Base-by-base conservation (phyloP, 1,140 invertebrate genomes). In the Diorhabda sublineata region DNA sequence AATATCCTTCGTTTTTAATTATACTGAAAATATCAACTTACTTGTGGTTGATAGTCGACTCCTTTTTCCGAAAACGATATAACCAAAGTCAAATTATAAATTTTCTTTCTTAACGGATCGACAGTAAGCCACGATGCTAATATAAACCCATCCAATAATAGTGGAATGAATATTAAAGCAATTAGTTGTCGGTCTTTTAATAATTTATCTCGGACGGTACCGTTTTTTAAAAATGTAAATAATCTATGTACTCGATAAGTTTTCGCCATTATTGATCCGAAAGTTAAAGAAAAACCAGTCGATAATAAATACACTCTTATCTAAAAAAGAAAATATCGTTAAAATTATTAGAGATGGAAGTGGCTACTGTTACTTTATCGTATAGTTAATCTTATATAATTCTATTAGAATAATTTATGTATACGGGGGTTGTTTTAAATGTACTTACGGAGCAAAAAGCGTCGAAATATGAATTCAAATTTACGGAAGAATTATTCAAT, bases 241-340 rank as follows among this genome's bases (percentile, higher is more conserved):
- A 95, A 93, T 70, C 92, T 84, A 81, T 95, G 92, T 47, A 95
- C 92, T 65, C 93, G 82, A 79, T 94, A 95, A 0, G 93, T 95
- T 82, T 95, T 95, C 2, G 92, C 91, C 80, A 95, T 94, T 90
- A 95, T 94, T 5, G 92, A 93, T 42, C 93, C 93, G 77, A 95
- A 95, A 42, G 92, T 91, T 61, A 95, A 79, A 0, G 92, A 94
- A 80, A 94, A 95, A 43, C 92, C 93, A 47, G 91, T 90, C 7
- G 92, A 93, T n/a, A 95, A 82, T 44, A 95, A 83, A 82, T 93
- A 94, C 43, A 94, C 93, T 77, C 93, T 87, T 52, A 91, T 88
- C 94, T 97, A 82, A 11, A 83, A 84, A 5, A 52, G 9, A 52
- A n/a, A n/a, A n/a, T n/a, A n/a, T 52, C 26, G 26, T 26, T 26